These are phyloP conservation scores for Aldrovandia affinis DNA, from an alignment of 2,797 vertebrate species.

Conservation along the genomic window DNA sequence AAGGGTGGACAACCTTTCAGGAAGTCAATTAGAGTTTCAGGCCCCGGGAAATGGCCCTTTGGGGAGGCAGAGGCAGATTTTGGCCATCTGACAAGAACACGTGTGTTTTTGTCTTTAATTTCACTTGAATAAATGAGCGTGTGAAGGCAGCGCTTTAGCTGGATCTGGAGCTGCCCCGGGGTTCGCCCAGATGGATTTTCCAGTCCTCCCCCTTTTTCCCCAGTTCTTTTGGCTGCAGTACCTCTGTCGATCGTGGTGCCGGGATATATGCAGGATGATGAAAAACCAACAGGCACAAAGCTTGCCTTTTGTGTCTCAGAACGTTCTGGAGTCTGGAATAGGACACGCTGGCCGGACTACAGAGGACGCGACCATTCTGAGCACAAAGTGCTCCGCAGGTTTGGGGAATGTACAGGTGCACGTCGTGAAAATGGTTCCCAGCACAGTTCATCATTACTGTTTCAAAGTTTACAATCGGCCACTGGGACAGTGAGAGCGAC, in stretches of 20 bases:
- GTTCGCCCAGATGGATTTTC: slow-evolving; percentile 15
- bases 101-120: slow-evolving; percentile 18
- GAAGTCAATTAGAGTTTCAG: slow-evolving; percentile 9
- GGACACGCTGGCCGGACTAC: not conserved
- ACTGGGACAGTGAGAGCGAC: not conserved
- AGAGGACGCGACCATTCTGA: not conserved
- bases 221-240: slow-evolving; percentile 12
- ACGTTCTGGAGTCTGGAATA: not conserved
- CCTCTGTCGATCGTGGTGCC: no score
- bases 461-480: not conserved
- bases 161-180: not conserved
- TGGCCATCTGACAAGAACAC: slow-evolving; percentile 1
- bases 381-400: not conserved
- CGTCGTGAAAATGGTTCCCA: not conserved
- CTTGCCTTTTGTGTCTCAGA: not conserved
- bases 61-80: not conserved
- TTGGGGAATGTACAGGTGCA: not conserved
- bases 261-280: not conserved
- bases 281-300: not conserved
- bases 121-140: slow-evolving; percentile 7
- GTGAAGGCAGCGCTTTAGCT: not conserved
- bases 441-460: not conserved
- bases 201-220: not conserved
- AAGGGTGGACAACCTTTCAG: slow-evolving; percentile 16
- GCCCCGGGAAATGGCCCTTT: not conserved